Percentiles rank a stretch among this genome's conserved stretches.
These are phyloP conservation scores for Danaus melanippus DNA, from an alignment of 1,140 invertebrate species.

Conservation along the genomic window DNA sequence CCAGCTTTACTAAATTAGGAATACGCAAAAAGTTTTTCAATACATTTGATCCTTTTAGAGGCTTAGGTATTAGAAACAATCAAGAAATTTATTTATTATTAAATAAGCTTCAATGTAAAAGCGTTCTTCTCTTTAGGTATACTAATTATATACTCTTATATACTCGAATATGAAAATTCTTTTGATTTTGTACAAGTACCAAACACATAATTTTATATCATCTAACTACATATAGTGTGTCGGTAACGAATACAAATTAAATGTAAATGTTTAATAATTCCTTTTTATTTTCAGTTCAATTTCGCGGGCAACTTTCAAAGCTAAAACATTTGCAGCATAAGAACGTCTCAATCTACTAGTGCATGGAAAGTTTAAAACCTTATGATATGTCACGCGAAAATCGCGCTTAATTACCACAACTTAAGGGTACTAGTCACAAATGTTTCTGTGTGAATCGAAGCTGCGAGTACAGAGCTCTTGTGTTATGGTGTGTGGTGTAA, in stretches of 20 bases:
- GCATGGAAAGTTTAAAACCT: constrained; percentile 39
- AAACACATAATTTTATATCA: no score
- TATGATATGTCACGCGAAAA: constrained; percentile 55
- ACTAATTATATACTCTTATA: no score
- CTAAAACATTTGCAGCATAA: constrained; percentile 35
- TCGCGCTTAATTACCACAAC: constrained; percentile 57
- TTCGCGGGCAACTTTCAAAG: constrained; percentile 51
- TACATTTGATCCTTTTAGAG: no score
- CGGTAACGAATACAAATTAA: constrained; percentile 18
- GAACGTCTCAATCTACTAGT: constrained; percentile 45
- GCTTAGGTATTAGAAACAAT: no score
- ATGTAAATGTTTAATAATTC: constrained; percentile 57
- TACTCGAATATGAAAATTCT: no score
- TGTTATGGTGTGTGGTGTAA: constrained; percentile 32
- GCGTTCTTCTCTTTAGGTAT: no score
- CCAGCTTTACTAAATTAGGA: no score
- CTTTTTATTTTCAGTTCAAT: constrained; percentile 53
- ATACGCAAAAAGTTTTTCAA: no score
- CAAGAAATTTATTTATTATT: no score
- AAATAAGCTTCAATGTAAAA: no score
- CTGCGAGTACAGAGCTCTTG: constrained; percentile 43
- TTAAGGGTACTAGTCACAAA: constrained; percentile 55
- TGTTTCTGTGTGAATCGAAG: constrained; percentile 41
- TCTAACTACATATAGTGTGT: no score
- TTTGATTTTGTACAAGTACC: background rate